Percentiles rank a stretch among this genome's conserved stretches.
phyloP scores from a whole-genome alignment of 2,888 invertebrate genomes.

The Acanthosoma haemorrhoidale region DNA sequence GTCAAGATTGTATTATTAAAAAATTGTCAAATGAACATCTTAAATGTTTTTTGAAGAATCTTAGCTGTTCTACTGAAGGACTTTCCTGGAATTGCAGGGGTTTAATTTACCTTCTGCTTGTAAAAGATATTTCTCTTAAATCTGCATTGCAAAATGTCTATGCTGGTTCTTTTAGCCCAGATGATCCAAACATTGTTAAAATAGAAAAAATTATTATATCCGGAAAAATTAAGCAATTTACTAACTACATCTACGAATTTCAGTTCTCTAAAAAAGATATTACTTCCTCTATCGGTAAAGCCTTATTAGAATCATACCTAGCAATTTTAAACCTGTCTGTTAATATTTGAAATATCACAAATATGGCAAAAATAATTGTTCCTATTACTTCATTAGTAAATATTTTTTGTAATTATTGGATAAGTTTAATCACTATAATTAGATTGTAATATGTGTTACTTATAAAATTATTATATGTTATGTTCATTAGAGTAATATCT shows the following conservation, averaged over 20 bases:
- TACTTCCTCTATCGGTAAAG: neutral
- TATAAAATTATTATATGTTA: too few relatives aligned
- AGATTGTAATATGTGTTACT: too few relatives aligned
- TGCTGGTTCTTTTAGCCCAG: neutral
- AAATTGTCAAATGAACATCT: slow-evolving; percentile 48
- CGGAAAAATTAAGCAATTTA: neutral
- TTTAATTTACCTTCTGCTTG: slow-evolving; percentile 40
- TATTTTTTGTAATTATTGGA: too few relatives aligned
- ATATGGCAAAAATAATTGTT: too few relatives aligned
- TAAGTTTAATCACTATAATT: too few relatives aligned
- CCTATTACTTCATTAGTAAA: too few relatives aligned
- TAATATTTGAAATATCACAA: too few relatives aligned
- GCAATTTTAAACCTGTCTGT: neutral
- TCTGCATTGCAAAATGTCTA: neutral
- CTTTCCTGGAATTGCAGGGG: slow-evolving; percentile 42
- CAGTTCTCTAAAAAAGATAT: neutral
- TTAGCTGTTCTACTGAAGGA: slow-evolving; percentile 40
- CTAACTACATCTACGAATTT: neutral
- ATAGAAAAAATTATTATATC: neutral
- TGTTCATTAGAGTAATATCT: too few relatives aligned
- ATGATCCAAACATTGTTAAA: neutral
- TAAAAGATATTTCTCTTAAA: neutral
- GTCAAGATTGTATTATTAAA: slow-evolving; percentile 33
- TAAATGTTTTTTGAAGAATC: slow-evolving; percentile 51
- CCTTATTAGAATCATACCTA: neutral